Evolutionary conservation across 2,113 vertebrate species (phyloP), one percentile per base, ranked within the genome.

Genomic region (Tricholaema leucomelas): DNA sequence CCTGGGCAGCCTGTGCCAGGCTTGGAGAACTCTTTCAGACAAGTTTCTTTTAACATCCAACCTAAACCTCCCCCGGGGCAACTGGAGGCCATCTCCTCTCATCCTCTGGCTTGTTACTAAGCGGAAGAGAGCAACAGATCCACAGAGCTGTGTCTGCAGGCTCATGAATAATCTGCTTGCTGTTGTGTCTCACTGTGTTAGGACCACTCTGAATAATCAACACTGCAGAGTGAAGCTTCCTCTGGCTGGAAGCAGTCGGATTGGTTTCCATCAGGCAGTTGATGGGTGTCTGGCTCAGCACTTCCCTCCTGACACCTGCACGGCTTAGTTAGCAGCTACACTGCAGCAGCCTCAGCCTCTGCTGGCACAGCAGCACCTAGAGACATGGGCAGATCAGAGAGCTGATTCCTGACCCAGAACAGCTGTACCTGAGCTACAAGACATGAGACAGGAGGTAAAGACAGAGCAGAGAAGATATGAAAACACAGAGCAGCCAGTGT

Each of bases 381-480:
- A 67, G 52, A 8, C 27, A 16, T 0, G 20, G 75, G 8, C 27
- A 35, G 20, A 27, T 15, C 66, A 63, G 61, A 63, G 36, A 38
- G 61, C 63, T 42, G 63, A 48, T 24, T 64, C 50, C 38, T 30
- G 23, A 70, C 67, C 72, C 40, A 40, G 30, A 54, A 30, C 52
- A 63, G 52, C 8, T 30, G 38, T 5, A 73, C 10, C 69, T 18
- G 44, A 9, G 4, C 17, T 38, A 70, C 19, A 35, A 61, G 72
- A 17, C 4, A 15, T 1, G 35, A 88, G 50, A 24, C 48, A 52
- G 50, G 54, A 79, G 78, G 44, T 28, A 54, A 23, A 87, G 24
- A 3, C 59, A 54, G 33, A n/a, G 3, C 27, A 10, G 35, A 48
- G 58, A 64, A 48, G 24, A 38, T 1, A 61, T 0, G 5, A 65